Evolutionary conservation across 2,113 vertebrate genomes (phyloP).

Genomic region (Lycaon pictus): DNA sequence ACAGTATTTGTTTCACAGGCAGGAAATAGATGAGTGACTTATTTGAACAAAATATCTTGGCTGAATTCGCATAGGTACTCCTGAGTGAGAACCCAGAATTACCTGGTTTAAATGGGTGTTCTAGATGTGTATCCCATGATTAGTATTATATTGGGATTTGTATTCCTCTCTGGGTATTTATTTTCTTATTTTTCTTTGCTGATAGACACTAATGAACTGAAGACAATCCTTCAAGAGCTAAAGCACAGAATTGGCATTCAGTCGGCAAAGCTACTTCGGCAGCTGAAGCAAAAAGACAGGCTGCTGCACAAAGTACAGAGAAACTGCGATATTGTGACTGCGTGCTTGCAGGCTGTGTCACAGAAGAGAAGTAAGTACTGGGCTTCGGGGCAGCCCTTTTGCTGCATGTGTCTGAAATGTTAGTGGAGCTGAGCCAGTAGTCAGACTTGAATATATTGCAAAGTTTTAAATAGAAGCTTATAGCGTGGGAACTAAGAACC

Average conservation of each 20-base stretch:
- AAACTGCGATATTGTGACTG: slow-evolving; percentile 96
- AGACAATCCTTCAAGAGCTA: slow-evolving; percentile 92
- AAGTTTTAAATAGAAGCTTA: background rate
- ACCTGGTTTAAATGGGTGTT: background rate
- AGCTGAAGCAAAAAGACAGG: slow-evolving; percentile 95
- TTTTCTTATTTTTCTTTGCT: slow-evolving; percentile 68
- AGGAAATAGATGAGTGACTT: background rate
- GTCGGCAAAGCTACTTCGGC: slow-evolving; percentile 95
- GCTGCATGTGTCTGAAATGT: accelerated
- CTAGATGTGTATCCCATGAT: background rate
- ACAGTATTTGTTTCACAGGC: background rate
- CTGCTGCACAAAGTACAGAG: slow-evolving; percentile 93
- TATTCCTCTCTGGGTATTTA: background rate
- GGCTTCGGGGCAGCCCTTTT: background rate
- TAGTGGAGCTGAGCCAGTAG: background rate
- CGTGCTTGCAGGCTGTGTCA: slow-evolving; percentile 96
- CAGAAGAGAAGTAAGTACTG: slow-evolving; percentile 95
- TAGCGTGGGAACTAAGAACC: background rate
- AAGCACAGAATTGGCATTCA: slow-evolving; percentile 92
- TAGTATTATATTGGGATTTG: background rate
- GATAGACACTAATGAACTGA: slow-evolving; percentile 91
- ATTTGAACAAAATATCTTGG: background rate
- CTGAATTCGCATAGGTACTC: background rate
- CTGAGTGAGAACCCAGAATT: background rate
- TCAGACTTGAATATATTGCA: background rate